phyloP scores from a whole-genome alignment of 2,113 vertebrate species.

The Rhinopomastus cyanomelas region DNA sequence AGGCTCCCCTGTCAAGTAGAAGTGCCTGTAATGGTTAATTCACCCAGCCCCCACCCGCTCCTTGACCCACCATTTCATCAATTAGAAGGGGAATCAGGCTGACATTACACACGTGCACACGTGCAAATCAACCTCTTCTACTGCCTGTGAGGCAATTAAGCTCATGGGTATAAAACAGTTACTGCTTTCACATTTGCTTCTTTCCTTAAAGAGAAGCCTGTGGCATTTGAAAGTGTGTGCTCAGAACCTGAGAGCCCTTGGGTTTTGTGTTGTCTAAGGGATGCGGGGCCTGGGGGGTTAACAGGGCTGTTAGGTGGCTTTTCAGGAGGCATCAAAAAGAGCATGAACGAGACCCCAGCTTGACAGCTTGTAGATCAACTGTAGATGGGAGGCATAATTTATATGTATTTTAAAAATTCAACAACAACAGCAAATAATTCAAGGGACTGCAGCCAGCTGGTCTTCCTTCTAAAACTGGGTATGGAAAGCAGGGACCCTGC shows the following conservation, averaged over 20 bases:
- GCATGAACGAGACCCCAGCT: slow-evolving; percentile 34
- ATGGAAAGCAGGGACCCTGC: not conserved
- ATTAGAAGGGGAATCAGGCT: not conserved
- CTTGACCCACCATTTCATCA: not conserved
- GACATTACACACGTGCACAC: not conserved
- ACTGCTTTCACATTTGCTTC: not conserved
- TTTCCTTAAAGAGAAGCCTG: not conserved
- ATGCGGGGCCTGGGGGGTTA: not conserved
- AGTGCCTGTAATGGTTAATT: not conserved
- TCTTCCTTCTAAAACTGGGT: slow-evolving; percentile 34
- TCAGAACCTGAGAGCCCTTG: not conserved
- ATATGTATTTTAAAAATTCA: slow-evolving; percentile 58
- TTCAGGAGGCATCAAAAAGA: slow-evolving; percentile 57
- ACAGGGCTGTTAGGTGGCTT: not conserved
- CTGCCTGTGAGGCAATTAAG: not conserved
- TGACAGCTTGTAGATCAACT: slow-evolving; percentile 62
- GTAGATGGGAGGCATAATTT: slow-evolving; percentile 61
- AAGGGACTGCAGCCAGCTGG: slow-evolving; percentile 6
- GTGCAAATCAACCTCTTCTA: not conserved
- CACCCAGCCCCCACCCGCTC: not conserved
- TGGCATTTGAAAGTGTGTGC: not conserved
- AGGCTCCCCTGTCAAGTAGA: not conserved
- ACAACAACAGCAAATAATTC: slow-evolving; percentile 48
- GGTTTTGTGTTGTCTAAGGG: not conserved
- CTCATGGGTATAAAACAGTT: not conserved